Percentiles rank a stretch among this genome's conserved stretches.
Evolutionary conservation across 2,797 vertebrate species (phyloP).

Genomic region (Sebastes iracundus): DNA sequence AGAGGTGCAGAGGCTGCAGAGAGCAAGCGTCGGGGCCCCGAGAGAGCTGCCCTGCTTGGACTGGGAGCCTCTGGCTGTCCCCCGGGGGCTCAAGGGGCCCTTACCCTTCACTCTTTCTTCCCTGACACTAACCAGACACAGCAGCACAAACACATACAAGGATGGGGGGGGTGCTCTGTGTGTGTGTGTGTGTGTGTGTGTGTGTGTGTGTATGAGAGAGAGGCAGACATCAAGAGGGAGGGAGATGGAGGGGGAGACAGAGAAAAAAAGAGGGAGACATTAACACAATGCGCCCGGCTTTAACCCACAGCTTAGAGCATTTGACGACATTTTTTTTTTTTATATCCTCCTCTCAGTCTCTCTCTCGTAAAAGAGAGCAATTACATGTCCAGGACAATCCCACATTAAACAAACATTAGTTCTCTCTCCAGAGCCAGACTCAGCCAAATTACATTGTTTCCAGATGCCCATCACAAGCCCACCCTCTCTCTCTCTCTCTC

Average conservation of each 20-base stretch:
- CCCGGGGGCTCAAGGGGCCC: constrained; percentile 58
- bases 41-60: constrained; percentile 53
- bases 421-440: constrained; percentile 85
- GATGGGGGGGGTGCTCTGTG: constrained; percentile 16
- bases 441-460: constrained; percentile 91
- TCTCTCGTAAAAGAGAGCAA: constrained; percentile 83
- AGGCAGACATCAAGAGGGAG: constrained; percentile 16
- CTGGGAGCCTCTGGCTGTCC: constrained; percentile 67
- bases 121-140: constrained; percentile 78
- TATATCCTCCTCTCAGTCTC: constrained; percentile 79
- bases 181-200: neutral
- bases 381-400: constrained; percentile 91
- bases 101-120: constrained; percentile 64
- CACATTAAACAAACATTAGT: constrained; percentile 95
- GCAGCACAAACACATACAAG: constrained; percentile 63
- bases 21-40: constrained; percentile 33
- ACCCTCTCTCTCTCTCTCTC: constrained; percentile 20
- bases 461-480: constrained; percentile 86
- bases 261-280: constrained; percentile 33
- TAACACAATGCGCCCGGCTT: constrained; percentile 55
- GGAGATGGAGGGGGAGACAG: constrained; percentile 23
- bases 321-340: constrained; percentile 71
- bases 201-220: neutral
- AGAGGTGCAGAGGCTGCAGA: constrained; percentile 45
- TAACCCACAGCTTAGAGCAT: constrained; percentile 81